phyloP scores from a whole-genome alignment of 2,888 invertebrate species.

The Lasioglossum pauxillum region DNA sequence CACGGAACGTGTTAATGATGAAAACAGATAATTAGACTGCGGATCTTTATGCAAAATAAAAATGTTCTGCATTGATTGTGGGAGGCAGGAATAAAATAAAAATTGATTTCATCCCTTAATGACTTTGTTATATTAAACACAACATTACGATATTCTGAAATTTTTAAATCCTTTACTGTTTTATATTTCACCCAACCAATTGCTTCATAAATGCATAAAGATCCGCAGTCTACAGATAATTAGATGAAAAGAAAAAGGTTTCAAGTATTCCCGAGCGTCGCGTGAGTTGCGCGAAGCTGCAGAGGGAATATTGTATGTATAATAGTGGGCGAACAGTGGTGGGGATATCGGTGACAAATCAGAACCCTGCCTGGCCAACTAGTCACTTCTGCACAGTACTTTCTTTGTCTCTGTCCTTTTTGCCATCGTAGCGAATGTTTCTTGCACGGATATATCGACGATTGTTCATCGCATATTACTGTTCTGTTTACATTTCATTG shows the following conservation, averaged over 20 bases:
- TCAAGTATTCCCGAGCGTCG: not conserved
- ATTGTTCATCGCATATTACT: constrained; percentile 21
- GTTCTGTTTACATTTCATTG: constrained; percentile 28
- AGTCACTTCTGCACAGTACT: constrained; percentile 5
- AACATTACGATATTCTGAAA: too few relatives aligned
- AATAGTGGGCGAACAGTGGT: not conserved
- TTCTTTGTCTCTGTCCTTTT: not conserved
- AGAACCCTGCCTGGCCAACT: not conserved
- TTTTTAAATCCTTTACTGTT: too few relatives aligned
- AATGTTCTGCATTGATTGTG: too few relatives aligned
- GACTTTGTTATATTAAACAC: too few relatives aligned
- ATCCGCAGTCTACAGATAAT: too few relatives aligned
- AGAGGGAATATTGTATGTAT: not conserved
- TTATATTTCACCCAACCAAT: too few relatives aligned
- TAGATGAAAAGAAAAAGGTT: not conserved
- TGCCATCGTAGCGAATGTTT: constrained; percentile 5
- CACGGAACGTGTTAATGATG: too few relatives aligned
- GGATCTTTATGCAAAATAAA: too few relatives aligned
- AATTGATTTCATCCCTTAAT: too few relatives aligned
- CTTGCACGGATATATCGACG: constrained; percentile 16
- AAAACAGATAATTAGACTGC: too few relatives aligned
- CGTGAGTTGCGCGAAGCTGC: not conserved
- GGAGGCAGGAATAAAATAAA: too few relatives aligned
- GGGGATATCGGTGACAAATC: not conserved
- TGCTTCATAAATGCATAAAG: too few relatives aligned